phyloP scores from a whole-genome alignment of 2,797 vertebrate species.

The Sebastes diaconus region DNA sequence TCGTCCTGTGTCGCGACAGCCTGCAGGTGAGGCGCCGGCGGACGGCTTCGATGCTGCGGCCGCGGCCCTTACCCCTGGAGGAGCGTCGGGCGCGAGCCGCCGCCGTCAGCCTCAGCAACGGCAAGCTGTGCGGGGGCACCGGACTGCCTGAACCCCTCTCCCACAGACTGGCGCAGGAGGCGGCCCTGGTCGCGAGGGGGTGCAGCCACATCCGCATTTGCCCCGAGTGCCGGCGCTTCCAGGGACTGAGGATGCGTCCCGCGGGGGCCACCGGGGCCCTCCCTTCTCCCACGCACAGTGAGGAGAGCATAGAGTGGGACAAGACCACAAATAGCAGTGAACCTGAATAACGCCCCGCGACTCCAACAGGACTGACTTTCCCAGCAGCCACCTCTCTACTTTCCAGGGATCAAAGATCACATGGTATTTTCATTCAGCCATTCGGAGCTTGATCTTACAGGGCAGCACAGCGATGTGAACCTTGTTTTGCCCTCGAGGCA shows the following conservation, averaged over 20 bases:
- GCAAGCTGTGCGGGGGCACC: constrained; percentile 91
- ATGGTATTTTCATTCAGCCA: constrained; percentile 59
- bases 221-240: constrained; percentile 96
- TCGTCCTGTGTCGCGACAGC: constrained; percentile 94
- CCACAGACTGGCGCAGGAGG: constrained; percentile 96
- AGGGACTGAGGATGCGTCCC: constrained; percentile 89
- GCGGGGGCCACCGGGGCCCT: constrained; percentile 61
- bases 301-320: constrained; percentile 97
- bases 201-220: constrained; percentile 97
- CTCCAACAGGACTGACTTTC: constrained; percentile 50
- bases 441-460: constrained; percentile 50
- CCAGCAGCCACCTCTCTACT: constrained; percentile 58
- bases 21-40: constrained; percentile 89
- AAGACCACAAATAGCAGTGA: constrained; percentile 96
- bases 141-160: constrained; percentile 91
- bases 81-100: constrained; percentile 86
- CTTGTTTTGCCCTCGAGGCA: constrained; percentile 53
- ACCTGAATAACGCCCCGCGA: constrained; percentile 87
- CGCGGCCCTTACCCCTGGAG: constrained; percentile 84
- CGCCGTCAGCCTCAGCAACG: constrained; percentile 93
- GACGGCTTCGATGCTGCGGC: constrained; percentile 72
- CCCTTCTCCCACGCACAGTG: constrained; percentile 89
- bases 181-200: constrained; percentile 91
- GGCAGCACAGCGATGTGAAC: constrained; percentile 50
- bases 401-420: constrained; percentile 64